Percentiles rank a stretch among this genome's conserved stretches.
These are phyloP conservation scores for Euura lappo DNA, from an alignment of 1,140 invertebrate genomes.

Conservation along the genomic window DNA sequence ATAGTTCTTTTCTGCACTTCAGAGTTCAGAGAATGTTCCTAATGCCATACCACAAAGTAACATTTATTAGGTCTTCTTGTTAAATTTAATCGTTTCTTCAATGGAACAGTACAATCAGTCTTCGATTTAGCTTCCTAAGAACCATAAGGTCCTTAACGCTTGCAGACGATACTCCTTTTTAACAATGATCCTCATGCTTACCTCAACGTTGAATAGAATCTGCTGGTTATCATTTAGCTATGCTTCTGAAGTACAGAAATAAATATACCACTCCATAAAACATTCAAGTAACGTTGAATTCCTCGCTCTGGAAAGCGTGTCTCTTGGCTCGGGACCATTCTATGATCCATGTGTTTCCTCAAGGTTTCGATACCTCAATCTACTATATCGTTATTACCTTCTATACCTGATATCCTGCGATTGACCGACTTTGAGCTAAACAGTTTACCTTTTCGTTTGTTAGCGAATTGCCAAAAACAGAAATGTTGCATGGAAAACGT, in stretches of 20 bases:
- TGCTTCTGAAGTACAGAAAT: slow-evolving; percentile 7
- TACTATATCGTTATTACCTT: background rate
- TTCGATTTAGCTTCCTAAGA: background rate
- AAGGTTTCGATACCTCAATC: background rate
- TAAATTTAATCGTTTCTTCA: background rate
- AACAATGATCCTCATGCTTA: background rate
- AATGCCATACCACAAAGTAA: background rate
- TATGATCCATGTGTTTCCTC: background rate
- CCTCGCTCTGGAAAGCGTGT: background rate
- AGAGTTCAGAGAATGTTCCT: background rate
- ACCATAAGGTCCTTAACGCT: background rate
- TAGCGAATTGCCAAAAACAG: background rate
- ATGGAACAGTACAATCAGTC: background rate
- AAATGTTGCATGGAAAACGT: background rate
- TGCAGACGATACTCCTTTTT: background rate
- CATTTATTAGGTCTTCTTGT: background rate
- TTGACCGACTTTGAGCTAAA: background rate
- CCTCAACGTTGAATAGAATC: background rate
- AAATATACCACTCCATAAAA: slow-evolving; percentile 2
- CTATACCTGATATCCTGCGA: slow-evolving; percentile 5
- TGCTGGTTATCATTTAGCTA: background rate
- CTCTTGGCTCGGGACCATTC: background rate
- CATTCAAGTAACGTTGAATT: background rate
- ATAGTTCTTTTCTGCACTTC: background rate
- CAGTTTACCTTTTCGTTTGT: background rate